Evolutionary conservation across 2,888 invertebrate species (phyloP), one percentile per base, ranked within the genome.

Genomic region (Brenthis ino): DNA sequence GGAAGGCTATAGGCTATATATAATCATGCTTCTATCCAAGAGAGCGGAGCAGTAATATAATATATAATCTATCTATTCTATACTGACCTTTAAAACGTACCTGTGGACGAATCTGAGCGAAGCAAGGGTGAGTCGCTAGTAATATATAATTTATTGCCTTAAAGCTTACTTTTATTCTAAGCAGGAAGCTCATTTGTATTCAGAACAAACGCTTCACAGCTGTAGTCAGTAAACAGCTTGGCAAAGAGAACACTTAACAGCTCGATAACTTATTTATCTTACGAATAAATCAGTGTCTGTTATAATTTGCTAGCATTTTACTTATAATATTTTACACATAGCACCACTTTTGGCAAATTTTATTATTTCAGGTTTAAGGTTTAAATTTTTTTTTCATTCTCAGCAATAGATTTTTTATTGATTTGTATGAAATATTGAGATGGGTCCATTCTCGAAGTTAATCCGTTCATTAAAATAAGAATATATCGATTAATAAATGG

Each of bases 141-240:
- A 37, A 11, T 57, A 3, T n/a, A 37, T 11, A n/a, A 37, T n/a
- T 57, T 28, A 28, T 33, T 12, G 16, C 57, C 28, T n/a, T 28
- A 50, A 28, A 60, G 48, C n/a, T 5, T 28, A 50, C n/a, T n/a
- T 8, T n/a, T 6, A 14, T 5, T 28, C 47, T 16, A 50, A 28
- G 50, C n/a, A 51, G 51, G 51, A 1, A 37, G 53, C 14, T 54
- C 53, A 58, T 66, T 54, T 66, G 33, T 66, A 66, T 54, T 66
- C 66, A 54, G 53, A 16, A n/a, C 28, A 28, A 51, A 53, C 28
- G 13, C 24, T n/a, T 13, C 66, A 50, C 57, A 65, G 65, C 58
- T 43, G 65, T 53, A 51, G 58, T 58, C 58, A 28, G 53, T 16
- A 65, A 53, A 57, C 65, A 65, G 65, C 65, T 43, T 50, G 57